Evolutionary conservation across 2,888 invertebrate genomes (phyloP), one percentile per base, ranked within the genome.

Genomic region (Strigamia maritima): DNA sequence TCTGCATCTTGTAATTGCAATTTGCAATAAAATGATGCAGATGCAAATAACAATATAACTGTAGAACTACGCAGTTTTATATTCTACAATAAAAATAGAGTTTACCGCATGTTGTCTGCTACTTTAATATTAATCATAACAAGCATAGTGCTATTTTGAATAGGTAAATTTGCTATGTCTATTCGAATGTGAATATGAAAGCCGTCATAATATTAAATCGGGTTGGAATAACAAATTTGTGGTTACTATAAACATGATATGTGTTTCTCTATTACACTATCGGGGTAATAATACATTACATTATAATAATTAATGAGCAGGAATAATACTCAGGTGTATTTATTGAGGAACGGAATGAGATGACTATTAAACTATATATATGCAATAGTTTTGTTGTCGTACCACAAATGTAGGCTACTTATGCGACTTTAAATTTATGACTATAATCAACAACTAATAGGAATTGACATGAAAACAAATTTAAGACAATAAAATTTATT

Each of bases 241-340:
- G 49, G 49, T 49, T 3, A 6, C n/a, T 49, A n/a, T 49, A n/a
- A 49, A 49, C 49, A n/a, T 4, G 19, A 19, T 49, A 44, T 44
- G 49, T n/a, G 49, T n/a, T 49, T 49, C 19, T 49, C 49, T 19
- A 16, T 4, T n/a, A 49, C 19, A 16, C 3, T n/a, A 3, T 49
- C 19, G 19, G 3, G 49, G 49, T 49, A 49, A 49, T 49, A 14
- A 49, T 49, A n/a, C 49, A n/a, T 49, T 49, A 49, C 49, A 19
- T 16, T 49, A n/a, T n/a, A n/a, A n/a, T n/a, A 49, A 49, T 49
- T 49, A n/a, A 49, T n/a, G 49, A 49, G 49, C 49, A 19, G 2
- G 49, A 49, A 49, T 49, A n/a, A 49, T 49, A 49, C 49, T 49
- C 49, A 49, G n/a, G 49, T 49, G 49, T 49, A n/a, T 49, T 49